These are phyloP conservation scores for Oplegnathus fasciatus DNA, from an alignment of 2,113 vertebrate species.

Conservation along the genomic window DNA sequence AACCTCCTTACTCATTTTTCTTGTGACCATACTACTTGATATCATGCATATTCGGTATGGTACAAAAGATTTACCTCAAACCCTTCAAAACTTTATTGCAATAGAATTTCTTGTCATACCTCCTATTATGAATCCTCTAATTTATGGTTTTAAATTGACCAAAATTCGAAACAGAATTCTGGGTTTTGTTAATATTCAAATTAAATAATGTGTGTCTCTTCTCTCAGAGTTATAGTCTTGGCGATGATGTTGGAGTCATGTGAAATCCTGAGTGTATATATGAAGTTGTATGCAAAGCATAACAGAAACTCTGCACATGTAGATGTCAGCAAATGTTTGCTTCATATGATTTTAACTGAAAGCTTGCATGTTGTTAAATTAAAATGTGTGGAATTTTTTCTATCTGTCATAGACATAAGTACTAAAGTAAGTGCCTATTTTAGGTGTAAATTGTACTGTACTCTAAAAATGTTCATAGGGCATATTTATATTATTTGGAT, in stretches of 20 bases:
- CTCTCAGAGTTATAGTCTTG: background rate
- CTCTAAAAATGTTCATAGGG: no score
- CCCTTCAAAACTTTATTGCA: constrained; percentile 47
- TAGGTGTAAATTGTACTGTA: no score
- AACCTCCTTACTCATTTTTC: constrained; percentile 46
- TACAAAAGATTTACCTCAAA: constrained; percentile 25
- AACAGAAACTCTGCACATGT: background rate
- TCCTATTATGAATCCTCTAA: constrained; percentile 73
- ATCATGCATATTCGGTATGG: constrained; percentile 15
- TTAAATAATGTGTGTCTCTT: background rate
- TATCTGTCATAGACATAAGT: background rate
- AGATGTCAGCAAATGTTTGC: background rate
- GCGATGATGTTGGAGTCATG: background rate
- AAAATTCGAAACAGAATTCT: constrained; percentile 50
- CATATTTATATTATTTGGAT: background rate
- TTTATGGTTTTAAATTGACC: constrained; percentile 67
- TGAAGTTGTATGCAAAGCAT: background rate
- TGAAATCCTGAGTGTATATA: background rate
- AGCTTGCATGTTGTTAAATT: background rate
- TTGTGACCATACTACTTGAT: constrained; percentile 27
- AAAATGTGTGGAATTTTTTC: background rate
- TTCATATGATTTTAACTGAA: background rate
- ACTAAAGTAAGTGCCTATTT: no score
- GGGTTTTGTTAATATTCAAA: background rate
- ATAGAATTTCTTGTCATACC: constrained; percentile 66